Percentiles rank a stretch among this genome's conserved stretches.
Evolutionary conservation across 2,888 invertebrate species (phyloP).

Genomic region (Drosophila seclusa): DNA sequence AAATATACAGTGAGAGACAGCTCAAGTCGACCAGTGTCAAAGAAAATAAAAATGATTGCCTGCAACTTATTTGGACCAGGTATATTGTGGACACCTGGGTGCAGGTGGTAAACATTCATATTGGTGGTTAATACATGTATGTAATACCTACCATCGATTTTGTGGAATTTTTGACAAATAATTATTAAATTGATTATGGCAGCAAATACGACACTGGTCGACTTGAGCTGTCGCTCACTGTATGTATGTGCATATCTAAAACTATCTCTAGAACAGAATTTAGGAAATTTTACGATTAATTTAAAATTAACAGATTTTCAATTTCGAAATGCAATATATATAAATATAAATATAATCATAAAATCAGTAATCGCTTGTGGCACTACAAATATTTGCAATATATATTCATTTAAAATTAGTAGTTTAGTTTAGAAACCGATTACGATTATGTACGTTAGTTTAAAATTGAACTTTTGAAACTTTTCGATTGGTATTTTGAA

Average conservation of each 20-base stretch:
- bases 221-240: no score
- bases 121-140: no score
- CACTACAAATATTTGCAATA: neutral
- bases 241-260: neutral
- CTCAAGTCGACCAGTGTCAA: no score
- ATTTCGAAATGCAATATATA: neutral
- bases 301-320: neutral
- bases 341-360: neutral
- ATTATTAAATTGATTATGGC: no score
- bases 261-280: neutral
- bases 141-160: no score
- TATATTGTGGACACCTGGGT: no score
- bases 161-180: no score
- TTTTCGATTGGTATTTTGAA: conserved; percentile 7
- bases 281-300: neutral
- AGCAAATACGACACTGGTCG: no score
- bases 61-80: no score
- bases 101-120: no score
- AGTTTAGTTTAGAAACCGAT: neutral
- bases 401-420: neutral
- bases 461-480: neutral
- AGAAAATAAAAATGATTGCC: no score
- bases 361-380: neutral
- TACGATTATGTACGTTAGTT: neutral
- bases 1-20: no score